Evolutionary conservation across 2,888 invertebrate genomes (phyloP), one percentile per base, ranked within the genome.

Genomic region (Nycteola revayana): DNA sequence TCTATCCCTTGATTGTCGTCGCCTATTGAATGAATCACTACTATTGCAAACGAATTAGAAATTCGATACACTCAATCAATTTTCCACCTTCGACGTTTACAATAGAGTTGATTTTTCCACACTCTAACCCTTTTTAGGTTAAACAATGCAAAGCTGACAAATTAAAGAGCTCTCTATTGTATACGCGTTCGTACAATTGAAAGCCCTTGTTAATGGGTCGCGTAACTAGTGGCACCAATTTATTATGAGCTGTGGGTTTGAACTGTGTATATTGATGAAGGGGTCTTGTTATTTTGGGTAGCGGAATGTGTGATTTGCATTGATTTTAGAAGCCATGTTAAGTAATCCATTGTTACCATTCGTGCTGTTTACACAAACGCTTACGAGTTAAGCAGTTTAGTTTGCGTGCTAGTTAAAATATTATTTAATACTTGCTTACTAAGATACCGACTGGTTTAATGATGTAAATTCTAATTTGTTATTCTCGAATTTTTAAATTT

Each of bases 341-440:
- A 46, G 45, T 79, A 85, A 86, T 80, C 81, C 81, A 75, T 67
- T 78, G 82, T 84, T 79, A 70, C 69, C 60, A 70, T 72, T 56
- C 64, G 75, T 74, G 72, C 73, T 83, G 84, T 82, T 85, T 82
- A 86, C 83, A 84, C 82, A 82, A 79, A 76, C 80, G 81, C 80
- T 86, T 86, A 85, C 74, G 55, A 78, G 70, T 73, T 86, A 86
- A 87, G 84, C 65, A 80, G 77, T 80, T 83, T 59, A 66, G 66
- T 73, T 63, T 67, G 70, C 45, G 32, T 38, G 27, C 10, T 18
- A 1, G 24, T 20, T 36, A 34, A 14, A 3, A 14, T 14, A 14
- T 14, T 14, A 14, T 14, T 14, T 14, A 14, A 14, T 14, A 14
- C n/a, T n/a, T n/a, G n/a, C n/a, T n/a, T n/a, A n/a, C n/a, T n/a